Evolutionary conservation across 1,140 invertebrate genomes (phyloP).

Genomic region (Mactra quadrangularis): DNA sequence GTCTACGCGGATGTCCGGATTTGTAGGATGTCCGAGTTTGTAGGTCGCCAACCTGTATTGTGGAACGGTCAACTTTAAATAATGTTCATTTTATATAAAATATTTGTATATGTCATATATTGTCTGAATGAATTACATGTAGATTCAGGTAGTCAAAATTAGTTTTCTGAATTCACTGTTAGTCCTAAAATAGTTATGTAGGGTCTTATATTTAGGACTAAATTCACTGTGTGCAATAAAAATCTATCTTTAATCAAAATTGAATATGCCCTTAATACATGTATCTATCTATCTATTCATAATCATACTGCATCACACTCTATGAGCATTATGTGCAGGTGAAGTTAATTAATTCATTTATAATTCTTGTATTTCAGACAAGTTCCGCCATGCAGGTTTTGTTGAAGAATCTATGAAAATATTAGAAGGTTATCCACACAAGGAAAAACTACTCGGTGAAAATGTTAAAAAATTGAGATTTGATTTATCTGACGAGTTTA

Average conservation of each 20-base stretch:
- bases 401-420: neutral
- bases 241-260: neutral
- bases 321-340: neutral
- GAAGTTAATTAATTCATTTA: neutral
- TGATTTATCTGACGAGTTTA: conserved; percentile 2
- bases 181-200: too few relatives aligned
- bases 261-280: neutral
- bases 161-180: too few relatives aligned
- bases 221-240: neutral
- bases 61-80: too few relatives aligned
- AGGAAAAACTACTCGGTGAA: neutral
- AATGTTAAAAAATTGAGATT: conserved; percentile 19
- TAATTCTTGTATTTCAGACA: conserved; percentile 1
- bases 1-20: too few relatives aligned
- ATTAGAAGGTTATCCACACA: conserved; percentile 4
- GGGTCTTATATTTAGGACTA: too few relatives aligned
- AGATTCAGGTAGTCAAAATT: too few relatives aligned
- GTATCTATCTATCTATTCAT: neutral
- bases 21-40: too few relatives aligned
- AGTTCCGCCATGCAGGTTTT: neutral
- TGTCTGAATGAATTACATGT: too few relatives aligned
- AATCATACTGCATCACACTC: neutral
- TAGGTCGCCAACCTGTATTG: too few relatives aligned
- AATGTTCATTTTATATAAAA: too few relatives aligned
- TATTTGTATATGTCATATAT: too few relatives aligned